phyloP scores from a whole-genome alignment of 2,888 invertebrate genomes.

The Cynaeus angustus region DNA sequence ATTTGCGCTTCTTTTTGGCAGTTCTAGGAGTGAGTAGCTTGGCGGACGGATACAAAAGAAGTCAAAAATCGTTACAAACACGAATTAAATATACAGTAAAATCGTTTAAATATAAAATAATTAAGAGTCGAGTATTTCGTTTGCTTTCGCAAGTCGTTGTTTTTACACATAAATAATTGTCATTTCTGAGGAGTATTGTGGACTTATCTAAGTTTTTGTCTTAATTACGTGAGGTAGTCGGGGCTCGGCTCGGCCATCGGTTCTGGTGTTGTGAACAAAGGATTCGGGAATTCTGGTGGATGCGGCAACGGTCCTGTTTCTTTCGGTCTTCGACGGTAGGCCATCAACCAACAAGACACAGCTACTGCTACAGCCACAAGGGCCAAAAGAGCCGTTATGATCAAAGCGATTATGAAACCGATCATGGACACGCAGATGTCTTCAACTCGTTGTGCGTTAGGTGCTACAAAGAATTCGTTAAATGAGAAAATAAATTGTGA shows the following conservation, averaged over 20 bases:
- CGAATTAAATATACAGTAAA: constrained; percentile 55
- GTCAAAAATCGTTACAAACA: constrained; percentile 47
- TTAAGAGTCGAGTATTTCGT: constrained; percentile 63
- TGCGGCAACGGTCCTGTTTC: constrained; percentile 93
- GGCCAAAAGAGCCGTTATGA: constrained; percentile 92
- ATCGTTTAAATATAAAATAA: constrained; percentile 52
- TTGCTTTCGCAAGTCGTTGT: constrained; percentile 55
- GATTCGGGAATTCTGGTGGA: constrained; percentile 96
- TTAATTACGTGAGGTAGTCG: constrained; percentile 80
- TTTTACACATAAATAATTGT: constrained; percentile 51
- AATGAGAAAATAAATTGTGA: neutral
- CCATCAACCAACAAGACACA: constrained; percentile 96
- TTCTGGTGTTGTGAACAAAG: constrained; percentile 89
- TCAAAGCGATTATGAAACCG: constrained; percentile 92
- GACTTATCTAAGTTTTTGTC: constrained; percentile 39
- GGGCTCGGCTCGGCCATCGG: constrained; percentile 88
- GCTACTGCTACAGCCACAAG: constrained; percentile 95
- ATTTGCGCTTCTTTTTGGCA: constrained; percentile 52
- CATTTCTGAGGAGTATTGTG: constrained; percentile 36
- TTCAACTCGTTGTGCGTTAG: constrained; percentile 77
- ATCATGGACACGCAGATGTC: constrained; percentile 96
- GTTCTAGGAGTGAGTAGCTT: constrained; percentile 62
- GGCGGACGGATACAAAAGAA: constrained; percentile 61
- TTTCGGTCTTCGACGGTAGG: constrained; percentile 90
- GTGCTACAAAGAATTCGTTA: constrained; percentile 69